Conservation (phyloP, 2,797 vertebrate genomes). For the Sebastes minor region DNA sequence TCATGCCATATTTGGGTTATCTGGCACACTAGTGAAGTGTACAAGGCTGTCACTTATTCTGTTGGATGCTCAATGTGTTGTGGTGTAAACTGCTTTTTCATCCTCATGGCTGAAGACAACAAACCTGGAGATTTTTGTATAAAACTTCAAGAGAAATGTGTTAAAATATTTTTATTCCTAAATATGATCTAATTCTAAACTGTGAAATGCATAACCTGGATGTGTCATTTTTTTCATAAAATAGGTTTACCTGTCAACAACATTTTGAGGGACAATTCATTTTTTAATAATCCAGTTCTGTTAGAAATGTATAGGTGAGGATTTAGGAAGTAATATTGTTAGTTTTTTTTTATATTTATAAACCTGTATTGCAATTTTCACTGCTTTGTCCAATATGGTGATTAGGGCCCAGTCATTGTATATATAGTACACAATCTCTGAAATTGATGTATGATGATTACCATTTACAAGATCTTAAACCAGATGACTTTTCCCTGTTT, state of each 20-base stretch:
- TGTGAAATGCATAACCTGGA: neutral
- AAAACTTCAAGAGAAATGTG: neutral
- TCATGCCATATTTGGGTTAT: neutral
- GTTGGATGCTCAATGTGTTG: neutral
- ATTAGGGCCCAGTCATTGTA: neutral
- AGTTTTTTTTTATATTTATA: neutral
- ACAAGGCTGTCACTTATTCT: neutral
- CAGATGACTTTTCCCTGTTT: neutral
- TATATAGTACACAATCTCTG: neutral
- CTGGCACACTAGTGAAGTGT: neutral
- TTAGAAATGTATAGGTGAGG: neutral
- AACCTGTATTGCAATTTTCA: neutral
- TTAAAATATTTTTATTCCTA: neutral
- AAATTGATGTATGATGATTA: neutral
- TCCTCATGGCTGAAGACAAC: neutral
- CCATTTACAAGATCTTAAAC: neutral
- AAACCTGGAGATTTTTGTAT: neutral
- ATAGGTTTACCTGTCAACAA: neutral
- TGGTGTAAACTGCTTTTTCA: neutral
- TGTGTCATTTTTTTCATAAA: neutral
- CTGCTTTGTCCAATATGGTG: neutral
- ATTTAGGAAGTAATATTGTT: neutral
- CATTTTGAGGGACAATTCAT: neutral
- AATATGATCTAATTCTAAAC: neutral
- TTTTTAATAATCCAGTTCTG: neutral